Conservation (phyloP, 2,113 vertebrate genomes). For the Melanotaenia duboulayi region DNA sequence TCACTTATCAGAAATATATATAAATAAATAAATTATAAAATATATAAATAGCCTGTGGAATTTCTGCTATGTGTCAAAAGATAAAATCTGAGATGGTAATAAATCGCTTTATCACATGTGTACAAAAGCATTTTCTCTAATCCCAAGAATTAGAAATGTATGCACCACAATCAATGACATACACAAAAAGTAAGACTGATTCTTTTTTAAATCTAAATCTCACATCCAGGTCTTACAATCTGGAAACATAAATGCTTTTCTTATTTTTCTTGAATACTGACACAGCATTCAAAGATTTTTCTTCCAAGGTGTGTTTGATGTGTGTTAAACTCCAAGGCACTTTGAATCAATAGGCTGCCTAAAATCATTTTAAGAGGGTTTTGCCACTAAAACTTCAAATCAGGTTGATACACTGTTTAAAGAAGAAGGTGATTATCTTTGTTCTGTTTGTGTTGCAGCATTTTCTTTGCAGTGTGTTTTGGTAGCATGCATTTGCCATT, state of each 20-base stretch:
- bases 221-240: not conserved
- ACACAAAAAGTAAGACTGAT: not conserved
- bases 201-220: too few relatives aligned
- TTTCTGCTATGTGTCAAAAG: not conserved
- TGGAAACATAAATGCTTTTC: not conserved
- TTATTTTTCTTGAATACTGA: not conserved
- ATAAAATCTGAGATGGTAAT: not conserved
- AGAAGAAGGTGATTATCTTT: not conserved
- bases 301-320: not conserved
- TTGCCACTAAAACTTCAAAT: not conserved
- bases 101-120: not conserved
- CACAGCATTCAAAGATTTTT: not conserved
- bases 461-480: conserved; percentile 15
- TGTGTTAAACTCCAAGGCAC: not conserved
- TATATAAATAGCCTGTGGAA: not conserved
- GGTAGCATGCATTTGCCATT: not conserved
- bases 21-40: too few relatives aligned
- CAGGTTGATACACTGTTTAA: not conserved
- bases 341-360: not conserved
- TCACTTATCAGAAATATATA: too few relatives aligned
- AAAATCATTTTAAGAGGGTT: not conserved
- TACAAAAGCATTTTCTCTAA: too few relatives aligned
- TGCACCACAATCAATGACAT: not conserved
- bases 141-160: not conserved
- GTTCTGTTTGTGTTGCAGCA: not conserved